phyloP scores from a whole-genome alignment of 2,797 vertebrate genomes.

The Peromyscus attwateri region DNA sequence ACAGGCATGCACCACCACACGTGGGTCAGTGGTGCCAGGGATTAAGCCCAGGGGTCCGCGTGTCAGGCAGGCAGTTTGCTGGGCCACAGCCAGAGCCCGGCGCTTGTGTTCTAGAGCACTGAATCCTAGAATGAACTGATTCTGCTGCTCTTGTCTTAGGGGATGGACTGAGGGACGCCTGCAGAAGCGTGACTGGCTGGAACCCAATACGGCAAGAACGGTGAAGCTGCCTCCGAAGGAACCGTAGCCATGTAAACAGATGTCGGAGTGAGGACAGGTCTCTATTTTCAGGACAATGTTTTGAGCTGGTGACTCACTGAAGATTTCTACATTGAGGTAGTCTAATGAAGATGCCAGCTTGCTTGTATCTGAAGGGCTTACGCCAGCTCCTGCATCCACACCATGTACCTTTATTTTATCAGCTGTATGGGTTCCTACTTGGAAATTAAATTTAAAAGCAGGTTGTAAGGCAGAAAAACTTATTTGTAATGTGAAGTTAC shows the following conservation, averaged over 20 bases:
- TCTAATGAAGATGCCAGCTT: constrained; percentile 5
- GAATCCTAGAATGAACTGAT: not conserved
- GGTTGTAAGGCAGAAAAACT: constrained; percentile 41
- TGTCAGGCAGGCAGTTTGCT: not conserved
- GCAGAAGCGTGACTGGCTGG: not conserved
- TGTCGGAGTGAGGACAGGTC: not conserved
- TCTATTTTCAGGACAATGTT: not conserved
- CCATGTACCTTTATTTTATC: constrained; percentile 33
- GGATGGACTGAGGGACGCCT: constrained; percentile 67
- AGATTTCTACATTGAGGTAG: not conserved
- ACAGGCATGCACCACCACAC: not conserved
- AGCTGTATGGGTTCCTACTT: not conserved
- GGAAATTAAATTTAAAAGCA: constrained; percentile 42
- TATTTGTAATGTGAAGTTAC: constrained; percentile 34
- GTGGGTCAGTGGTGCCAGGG: not conserved
- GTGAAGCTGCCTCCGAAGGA: not conserved
- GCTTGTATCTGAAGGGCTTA: not conserved
- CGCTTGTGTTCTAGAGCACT: not conserved
- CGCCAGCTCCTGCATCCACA: not conserved
- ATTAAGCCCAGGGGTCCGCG: not conserved
- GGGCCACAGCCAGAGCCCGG: not conserved
- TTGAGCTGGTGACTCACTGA: not conserved
- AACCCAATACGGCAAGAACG: not conserved
- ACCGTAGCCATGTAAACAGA: not conserved
- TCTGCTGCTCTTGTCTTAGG: constrained; percentile 55